Percentiles rank a stretch among this genome's conserved stretches.
Conservation (phyloP, 2,797 vertebrate species). For the Acanthurus leucopareius region DNA sequence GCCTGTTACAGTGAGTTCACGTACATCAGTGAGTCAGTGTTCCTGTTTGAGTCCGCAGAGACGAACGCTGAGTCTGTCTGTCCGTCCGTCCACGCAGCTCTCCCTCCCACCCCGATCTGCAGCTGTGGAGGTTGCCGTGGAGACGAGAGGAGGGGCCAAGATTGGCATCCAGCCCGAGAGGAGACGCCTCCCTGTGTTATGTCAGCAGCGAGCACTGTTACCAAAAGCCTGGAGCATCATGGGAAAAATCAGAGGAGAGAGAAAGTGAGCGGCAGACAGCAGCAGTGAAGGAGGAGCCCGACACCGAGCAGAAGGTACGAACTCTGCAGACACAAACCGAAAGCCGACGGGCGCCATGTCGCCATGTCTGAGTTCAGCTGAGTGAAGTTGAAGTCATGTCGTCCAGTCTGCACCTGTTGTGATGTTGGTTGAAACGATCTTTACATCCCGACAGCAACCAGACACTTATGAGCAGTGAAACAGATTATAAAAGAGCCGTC, state of each 20-base stretch:
- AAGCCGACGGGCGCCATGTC: too few species aligned
- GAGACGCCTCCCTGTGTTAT: constrained; percentile 86
- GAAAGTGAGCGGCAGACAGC: constrained; percentile 2
- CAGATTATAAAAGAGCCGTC: too few species aligned
- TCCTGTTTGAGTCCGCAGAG: background rate
- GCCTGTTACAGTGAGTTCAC: constrained; percentile 92
- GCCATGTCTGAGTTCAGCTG: too few species aligned
- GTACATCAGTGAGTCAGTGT: accelerated
- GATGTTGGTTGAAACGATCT: too few species aligned
- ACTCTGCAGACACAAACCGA: background rate
- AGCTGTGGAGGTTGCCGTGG: constrained; percentile 96
- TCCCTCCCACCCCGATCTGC: constrained; percentile 92
- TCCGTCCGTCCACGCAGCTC: constrained; percentile 80
- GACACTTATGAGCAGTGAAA: too few species aligned
- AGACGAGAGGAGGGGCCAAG: constrained; percentile 84
- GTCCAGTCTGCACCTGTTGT: too few species aligned
- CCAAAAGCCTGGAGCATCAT: constrained; percentile 91
- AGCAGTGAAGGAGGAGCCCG: constrained; percentile 49
- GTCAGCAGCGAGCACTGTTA: constrained; percentile 99
- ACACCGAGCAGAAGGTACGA: constrained; percentile 40
- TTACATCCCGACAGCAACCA: too few species aligned
- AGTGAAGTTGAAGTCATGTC: too few species aligned
- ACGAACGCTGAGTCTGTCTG: background rate
- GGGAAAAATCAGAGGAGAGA: constrained; percentile 62
- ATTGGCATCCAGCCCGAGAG: constrained; percentile 26